Conservation (phyloP, 2,113 vertebrate genomes). For the Bufo gargarizans region DNA sequence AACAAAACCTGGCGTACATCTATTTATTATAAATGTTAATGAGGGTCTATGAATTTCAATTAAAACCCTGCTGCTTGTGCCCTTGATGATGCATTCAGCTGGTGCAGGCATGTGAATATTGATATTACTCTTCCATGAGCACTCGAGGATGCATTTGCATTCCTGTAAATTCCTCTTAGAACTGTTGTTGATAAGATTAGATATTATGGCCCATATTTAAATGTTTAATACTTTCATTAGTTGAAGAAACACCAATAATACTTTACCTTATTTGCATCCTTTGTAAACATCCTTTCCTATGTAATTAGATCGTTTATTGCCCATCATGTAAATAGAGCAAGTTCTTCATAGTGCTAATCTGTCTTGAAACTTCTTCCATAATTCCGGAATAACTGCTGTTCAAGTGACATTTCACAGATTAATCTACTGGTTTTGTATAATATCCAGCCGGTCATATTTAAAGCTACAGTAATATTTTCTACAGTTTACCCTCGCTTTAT, state of each 20-base stretch:
- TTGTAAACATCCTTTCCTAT: not conserved
- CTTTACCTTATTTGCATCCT: not conserved
- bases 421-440: too few species aligned
- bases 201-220: not conserved
- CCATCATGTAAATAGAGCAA: not conserved
- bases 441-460: too few species aligned
- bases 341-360: not conserved
- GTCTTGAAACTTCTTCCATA: not conserved
- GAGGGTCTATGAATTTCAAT: slow-evolving; percentile 45
- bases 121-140: not conserved
- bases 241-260: not conserved
- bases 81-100: slow-evolving; percentile 27
- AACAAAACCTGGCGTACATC: slow-evolving; percentile 27
- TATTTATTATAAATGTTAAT: slow-evolving; percentile 42
- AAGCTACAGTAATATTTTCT: too few species aligned
- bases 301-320: not conserved
- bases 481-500: too few species aligned
- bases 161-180: not conserved
- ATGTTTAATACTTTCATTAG: slow-evolving; percentile 3
- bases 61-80: slow-evolving; percentile 14
- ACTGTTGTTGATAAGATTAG: not conserved
- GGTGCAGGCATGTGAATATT: slow-evolving; percentile 36
- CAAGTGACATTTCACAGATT: too few species aligned
- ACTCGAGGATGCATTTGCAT: not conserved
- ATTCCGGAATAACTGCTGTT: not conserved